Conservation (phyloP, 2,888 invertebrate species). For the Amiota communis region DNA sequence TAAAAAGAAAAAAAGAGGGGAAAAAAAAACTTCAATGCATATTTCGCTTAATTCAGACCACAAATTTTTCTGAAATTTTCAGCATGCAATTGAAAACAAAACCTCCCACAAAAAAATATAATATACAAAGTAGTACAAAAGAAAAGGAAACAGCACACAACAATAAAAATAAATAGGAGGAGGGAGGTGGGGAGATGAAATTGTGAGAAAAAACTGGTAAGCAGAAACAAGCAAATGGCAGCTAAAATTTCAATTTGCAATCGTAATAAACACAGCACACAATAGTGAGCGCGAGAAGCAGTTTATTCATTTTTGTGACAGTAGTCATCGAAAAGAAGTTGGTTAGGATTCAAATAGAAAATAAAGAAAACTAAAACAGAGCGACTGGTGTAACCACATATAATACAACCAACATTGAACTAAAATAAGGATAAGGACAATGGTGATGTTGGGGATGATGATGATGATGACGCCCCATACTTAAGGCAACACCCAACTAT, state of each 20-base stretch:
- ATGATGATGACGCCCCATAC: not conserved
- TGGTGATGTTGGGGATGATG: not conserved
- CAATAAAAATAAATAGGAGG: not conserved
- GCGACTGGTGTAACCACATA: not conserved
- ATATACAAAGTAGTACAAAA: not conserved
- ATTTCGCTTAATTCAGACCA: slow-evolving; percentile 13
- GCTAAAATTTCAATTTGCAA: slow-evolving; percentile 34
- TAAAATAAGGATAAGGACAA: not conserved
- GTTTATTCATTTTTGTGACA: slow-evolving; percentile 19
- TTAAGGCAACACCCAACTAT: slow-evolving; percentile 4
- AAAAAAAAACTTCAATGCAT: not conserved
- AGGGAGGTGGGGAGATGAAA: not conserved
- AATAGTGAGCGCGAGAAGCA: slow-evolving; percentile 15
- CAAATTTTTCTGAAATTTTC: slow-evolving; percentile 7
- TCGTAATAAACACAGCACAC: slow-evolving; percentile 31
- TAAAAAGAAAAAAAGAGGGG: not conserved
- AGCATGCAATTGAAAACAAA: slow-evolving; percentile 25
- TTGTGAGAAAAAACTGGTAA: not conserved
- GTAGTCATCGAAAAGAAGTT: not conserved
- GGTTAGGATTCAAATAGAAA: not conserved
- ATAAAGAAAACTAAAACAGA: slow-evolving; percentile 8
- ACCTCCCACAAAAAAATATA: not conserved
- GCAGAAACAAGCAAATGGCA: slow-evolving; percentile 26
- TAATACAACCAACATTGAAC: slow-evolving; percentile 3
- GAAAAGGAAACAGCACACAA: slow-evolving; percentile 8